These are phyloP conservation scores for Kryptolebias marmoratus DNA, from an alignment of 2,113 vertebrate genomes.

Conservation along the genomic window DNA sequence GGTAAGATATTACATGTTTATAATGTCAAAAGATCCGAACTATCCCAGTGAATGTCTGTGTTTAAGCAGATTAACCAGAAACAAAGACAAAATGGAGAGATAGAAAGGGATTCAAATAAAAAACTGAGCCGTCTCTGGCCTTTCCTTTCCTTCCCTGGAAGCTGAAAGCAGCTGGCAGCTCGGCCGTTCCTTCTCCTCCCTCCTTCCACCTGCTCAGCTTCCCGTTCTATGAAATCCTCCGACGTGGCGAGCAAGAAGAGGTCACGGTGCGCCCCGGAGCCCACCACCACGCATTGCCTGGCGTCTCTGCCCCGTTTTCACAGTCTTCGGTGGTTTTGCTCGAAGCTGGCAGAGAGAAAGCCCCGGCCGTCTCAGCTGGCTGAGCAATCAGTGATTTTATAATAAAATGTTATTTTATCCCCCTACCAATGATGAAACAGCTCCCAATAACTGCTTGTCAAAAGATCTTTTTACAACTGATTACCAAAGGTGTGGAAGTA, in stretches of 20 bases:
- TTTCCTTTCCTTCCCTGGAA: not conserved
- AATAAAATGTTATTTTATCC: not conserved
- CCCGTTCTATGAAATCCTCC: constrained; percentile 35
- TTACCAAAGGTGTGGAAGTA: no score
- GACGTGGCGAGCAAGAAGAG: constrained; percentile 52
- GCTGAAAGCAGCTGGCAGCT: constrained; percentile 26
- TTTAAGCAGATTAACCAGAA: no score
- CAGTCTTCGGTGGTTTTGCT: constrained; percentile 26
- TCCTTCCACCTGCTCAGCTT: constrained; percentile 41
- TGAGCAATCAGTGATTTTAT: constrained; percentile 26
- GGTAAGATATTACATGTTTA: no score
- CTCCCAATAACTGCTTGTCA: not conserved
- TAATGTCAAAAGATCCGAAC: no score
- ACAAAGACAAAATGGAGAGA: no score
- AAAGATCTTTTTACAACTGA: not conserved
- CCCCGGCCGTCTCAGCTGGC: not conserved
- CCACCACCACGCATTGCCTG: constrained; percentile 40
- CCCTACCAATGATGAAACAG: not conserved
- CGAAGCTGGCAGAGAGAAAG: not conserved
- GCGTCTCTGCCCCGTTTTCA: constrained; percentile 23
- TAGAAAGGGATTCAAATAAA: not conserved
- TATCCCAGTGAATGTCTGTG: no score
- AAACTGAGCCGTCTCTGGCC: constrained; percentile 24
- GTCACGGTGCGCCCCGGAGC: constrained; percentile 17
- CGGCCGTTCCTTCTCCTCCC: constrained; percentile 1